Conservation (phyloP, 2,113 vertebrate genomes). For the Mustela nigripes region DNA sequence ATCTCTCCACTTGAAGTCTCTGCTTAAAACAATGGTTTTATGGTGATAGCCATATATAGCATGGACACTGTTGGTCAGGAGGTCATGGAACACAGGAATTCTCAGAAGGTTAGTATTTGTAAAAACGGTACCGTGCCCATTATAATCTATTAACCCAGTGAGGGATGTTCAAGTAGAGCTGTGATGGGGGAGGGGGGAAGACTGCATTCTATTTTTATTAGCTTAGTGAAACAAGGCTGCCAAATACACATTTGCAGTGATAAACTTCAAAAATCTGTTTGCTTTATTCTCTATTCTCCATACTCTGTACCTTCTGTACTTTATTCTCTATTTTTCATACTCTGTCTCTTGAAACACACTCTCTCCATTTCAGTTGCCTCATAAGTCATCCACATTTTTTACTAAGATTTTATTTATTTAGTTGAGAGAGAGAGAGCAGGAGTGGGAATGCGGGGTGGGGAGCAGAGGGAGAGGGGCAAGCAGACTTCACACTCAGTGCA, state of each 20-base stretch:
- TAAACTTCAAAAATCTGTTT: background rate
- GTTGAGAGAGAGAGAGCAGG: no score
- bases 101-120: background rate
- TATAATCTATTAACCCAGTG: background rate
- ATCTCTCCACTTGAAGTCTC: background rate
- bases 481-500: no score
- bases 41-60: background rate
- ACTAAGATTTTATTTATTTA: no score
- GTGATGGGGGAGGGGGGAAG: background rate
- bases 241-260: background rate
- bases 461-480: no score
- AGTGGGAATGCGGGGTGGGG: no score
- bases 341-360: background rate
- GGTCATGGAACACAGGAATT: background rate
- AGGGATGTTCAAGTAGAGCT: background rate
- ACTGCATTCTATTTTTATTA: slow-evolving; percentile 11
- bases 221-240: background rate
- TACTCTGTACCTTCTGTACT: background rate
- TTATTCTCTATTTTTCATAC: no score
- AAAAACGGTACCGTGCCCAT: background rate
- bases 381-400: background rate
- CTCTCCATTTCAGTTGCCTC: background rate
- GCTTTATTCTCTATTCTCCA: background rate
- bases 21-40: background rate
- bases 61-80: background rate